These are phyloP conservation scores for Cantharis rustica DNA, from an alignment of 2,888 invertebrate genomes.

Conservation along the genomic window DNA sequence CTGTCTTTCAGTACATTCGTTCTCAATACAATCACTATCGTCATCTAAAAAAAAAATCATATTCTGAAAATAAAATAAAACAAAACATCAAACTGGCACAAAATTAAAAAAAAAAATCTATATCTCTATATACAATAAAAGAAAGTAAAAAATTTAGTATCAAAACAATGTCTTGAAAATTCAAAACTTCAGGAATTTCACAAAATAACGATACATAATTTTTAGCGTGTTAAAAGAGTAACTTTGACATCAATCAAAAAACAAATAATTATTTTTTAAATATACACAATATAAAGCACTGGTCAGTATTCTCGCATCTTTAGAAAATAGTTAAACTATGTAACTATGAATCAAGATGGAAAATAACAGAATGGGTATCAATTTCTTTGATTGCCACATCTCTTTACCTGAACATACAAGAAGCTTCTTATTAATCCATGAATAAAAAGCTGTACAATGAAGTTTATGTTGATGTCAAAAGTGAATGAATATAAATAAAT, in stretches of 20 bases:
- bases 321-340: neutral
- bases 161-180: neutral
- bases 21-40: neutral
- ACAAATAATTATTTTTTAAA: neutral
- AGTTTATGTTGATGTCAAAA: constrained; percentile 2
- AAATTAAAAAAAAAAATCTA: neutral
- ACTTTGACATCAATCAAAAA: neutral
- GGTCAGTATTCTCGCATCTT: constrained; percentile 1
- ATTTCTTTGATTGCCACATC: constrained; percentile 1
- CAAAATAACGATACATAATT: neutral
- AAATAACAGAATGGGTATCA: neutral
- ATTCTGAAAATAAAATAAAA: neutral
- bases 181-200: too few species aligned
- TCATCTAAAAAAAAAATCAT: neutral
- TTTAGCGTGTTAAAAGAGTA: neutral
- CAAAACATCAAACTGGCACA: neutral
- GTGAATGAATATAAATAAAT: constrained; percentile 21
- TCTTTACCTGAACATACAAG: constrained; percentile 6
- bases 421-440: neutral
- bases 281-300: constrained; percentile 5
- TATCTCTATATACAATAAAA: neutral
- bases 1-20: neutral
- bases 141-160: neutral
- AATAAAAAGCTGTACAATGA: neutral
- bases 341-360: neutral